Conservation (phyloP, 2,888 invertebrate species). For the Melieria crassipennis region DNA sequence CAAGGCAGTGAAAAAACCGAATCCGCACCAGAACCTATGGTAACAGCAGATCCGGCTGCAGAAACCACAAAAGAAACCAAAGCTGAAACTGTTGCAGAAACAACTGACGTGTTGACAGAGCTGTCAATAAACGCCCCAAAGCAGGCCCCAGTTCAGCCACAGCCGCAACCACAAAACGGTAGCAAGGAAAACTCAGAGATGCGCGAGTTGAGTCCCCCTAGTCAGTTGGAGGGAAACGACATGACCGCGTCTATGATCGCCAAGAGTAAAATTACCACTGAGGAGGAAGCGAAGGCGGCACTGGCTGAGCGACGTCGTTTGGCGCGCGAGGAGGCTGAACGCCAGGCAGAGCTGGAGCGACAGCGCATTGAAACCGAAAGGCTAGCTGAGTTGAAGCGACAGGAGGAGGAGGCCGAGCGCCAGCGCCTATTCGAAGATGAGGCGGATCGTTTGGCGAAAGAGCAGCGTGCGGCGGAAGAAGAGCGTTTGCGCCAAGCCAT, state of each 20-base stretch:
- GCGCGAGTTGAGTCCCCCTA: constrained; percentile 55
- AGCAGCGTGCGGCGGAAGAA: constrained; percentile 84
- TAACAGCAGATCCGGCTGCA: background rate
- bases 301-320: constrained; percentile 87
- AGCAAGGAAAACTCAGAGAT: constrained; percentile 62
- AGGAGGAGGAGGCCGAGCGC: constrained; percentile 83
- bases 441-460: constrained; percentile 78
- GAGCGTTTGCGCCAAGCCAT: constrained; percentile 86
- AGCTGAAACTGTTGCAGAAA: constrained; percentile 14
- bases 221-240: constrained; percentile 48
- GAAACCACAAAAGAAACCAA: constrained; percentile 9
- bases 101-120: background rate
- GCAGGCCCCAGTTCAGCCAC: constrained; percentile 17
- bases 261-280: constrained; percentile 81
- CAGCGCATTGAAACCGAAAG: constrained; percentile 77
- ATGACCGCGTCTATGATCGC: constrained; percentile 74
- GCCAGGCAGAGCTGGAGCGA: constrained; percentile 87
- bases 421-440: constrained; percentile 84
- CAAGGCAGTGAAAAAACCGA: constrained; percentile 57
- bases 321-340: constrained; percentile 91
- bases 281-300: constrained; percentile 93
- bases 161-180: constrained; percentile 45
- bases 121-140: background rate
- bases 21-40: background rate
- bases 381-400: constrained; percentile 77